Evolutionary conservation across 2,888 invertebrate genomes (phyloP), one percentile per base, ranked within the genome.

Genomic region (Xestobium rufovillosum): DNA sequence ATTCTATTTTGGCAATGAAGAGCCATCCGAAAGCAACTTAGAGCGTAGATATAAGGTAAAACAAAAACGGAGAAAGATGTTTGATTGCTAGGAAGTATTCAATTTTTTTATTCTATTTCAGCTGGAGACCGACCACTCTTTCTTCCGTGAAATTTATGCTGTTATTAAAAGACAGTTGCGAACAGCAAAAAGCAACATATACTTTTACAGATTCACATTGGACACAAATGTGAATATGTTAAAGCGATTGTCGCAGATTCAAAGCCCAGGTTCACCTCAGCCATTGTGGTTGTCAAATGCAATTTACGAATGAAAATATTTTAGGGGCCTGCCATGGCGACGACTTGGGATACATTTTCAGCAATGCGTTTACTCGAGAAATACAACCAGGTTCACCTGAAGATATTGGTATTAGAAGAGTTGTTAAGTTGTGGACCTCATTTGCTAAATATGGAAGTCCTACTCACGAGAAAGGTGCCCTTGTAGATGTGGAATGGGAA

Each of bases 1-100:
- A 11, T 55, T 59, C 4, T 70, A 71, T 49, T 72, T 67, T 45
- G 67, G 64, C 1, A 60, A 67, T 4, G 56, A 63, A 17, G 56
- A 61, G 31, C 59, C 67, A 2, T 53, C 58, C 2, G 49, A 51
- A 29, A 48, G 65, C 12, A 63, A 65, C 16, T 52, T 67, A 2
- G 55, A 66, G 23, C 54, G 62, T 39, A 63, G 63, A 29, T 57
- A 56, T 43, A 35, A 44, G 50, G n/a, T n/a, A n/a, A n/a, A n/a
- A n/a, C n/a, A n/a, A n/a, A n/a, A n/a, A n/a, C n/a, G n/a, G n/a
- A n/a, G n/a, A n/a, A n/a, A n/a, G n/a, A n/a, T n/a, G n/a, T n/a
- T n/a, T n/a, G n/a, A n/a, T n/a, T n/a, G n/a, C n/a, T 27, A 31
- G 41, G n/a, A n/a, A n/a, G n/a, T n/a, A n/a, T n/a, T n/a, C n/a